Percentiles rank a stretch among this genome's conserved stretches.
These are phyloP conservation scores for Lemur catta DNA, from an alignment of 2,797 vertebrate species.

Conservation along the genomic window DNA sequence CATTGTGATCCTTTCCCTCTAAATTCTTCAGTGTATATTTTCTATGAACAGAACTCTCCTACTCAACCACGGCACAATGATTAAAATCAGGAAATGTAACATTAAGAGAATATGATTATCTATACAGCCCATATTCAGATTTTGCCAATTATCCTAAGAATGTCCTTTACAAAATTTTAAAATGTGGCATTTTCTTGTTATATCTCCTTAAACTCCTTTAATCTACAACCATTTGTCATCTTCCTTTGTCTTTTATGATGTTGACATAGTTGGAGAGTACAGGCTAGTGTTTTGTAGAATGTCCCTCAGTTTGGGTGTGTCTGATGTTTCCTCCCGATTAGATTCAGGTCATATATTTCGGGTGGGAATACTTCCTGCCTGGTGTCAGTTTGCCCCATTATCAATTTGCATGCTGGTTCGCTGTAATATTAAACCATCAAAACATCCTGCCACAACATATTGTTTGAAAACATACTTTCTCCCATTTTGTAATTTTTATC, in stretches of 20 bases:
- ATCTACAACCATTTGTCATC: neutral
- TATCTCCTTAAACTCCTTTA: neutral
- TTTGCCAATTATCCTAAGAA: neutral
- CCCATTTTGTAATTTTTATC: neutral
- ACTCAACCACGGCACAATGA: neutral
- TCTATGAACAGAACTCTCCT: neutral
- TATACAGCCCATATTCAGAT: neutral
- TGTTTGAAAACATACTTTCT: slow-evolving; percentile 7
- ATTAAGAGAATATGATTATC: neutral
- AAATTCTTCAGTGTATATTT: neutral
- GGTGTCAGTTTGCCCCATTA: neutral
- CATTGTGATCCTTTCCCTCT: neutral
- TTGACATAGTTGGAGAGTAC: neutral
- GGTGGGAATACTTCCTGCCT: slow-evolving; percentile 42
- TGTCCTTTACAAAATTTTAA: neutral
- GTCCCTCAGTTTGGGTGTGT: neutral
- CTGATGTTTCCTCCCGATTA: slow-evolving; percentile 65
- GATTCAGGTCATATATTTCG: neutral
- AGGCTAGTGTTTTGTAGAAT: neutral
- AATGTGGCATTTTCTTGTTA: neutral
- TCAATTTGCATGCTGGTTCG: neutral
- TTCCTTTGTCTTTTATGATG: slow-evolving; percentile 17
- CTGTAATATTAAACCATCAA: neutral
- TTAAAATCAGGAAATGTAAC: neutral
- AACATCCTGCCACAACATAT: neutral